A percentile compares a stretch with the other conserved stretches of the same genome.
Conservation (phyloP, 2,888 invertebrate genomes). For the Synergus umbraculus region DNA sequence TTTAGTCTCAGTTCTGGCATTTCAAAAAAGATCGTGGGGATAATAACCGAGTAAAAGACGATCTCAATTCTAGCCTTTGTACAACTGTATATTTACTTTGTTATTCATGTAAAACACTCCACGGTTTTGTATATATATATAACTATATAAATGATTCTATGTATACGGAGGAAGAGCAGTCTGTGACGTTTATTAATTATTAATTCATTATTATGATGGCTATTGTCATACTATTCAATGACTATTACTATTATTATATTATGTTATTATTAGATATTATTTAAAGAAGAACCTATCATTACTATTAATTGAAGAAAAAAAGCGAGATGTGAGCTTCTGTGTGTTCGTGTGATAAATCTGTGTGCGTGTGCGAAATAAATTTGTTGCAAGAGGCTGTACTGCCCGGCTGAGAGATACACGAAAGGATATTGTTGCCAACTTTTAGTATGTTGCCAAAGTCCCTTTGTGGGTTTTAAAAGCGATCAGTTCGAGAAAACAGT, state of each 20-base stretch:
- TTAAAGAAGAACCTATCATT: slow-evolving; percentile 38
- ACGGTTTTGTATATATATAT: slow-evolving; percentile 23
- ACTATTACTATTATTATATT: slow-evolving; percentile 46
- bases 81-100: slow-evolving; percentile 33
- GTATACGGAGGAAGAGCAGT: slow-evolving; percentile 20
- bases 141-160: slow-evolving; percentile 24
- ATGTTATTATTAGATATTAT: slow-evolving; percentile 54
- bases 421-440: slow-evolving; percentile 71
- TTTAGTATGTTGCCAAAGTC: slow-evolving; percentile 74
- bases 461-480: slow-evolving; percentile 61
- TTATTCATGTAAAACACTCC: slow-evolving; percentile 33
- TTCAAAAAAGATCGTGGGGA: slow-evolving; percentile 22
- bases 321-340: slow-evolving; percentile 17
- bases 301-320: slow-evolving; percentile 15
- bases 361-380: slow-evolving; percentile 44
- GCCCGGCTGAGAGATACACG: slow-evolving; percentile 51
- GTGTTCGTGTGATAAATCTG: slow-evolving; percentile 39
- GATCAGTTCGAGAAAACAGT: slow-evolving; percentile 3
- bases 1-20: slow-evolving; percentile 15
- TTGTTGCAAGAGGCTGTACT: slow-evolving; percentile 55
- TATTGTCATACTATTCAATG: slow-evolving; percentile 42
- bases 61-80: slow-evolving; percentile 21
- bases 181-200: slow-evolving; percentile 40
- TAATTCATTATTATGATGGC: slow-evolving; percentile 19
- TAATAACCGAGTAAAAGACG: slow-evolving; percentile 17